A percentile compares a stretch with the other conserved stretches of the same genome.
Conservation (phyloP, 2,888 invertebrate genomes). For the Tolmerus cingulatus region DNA sequence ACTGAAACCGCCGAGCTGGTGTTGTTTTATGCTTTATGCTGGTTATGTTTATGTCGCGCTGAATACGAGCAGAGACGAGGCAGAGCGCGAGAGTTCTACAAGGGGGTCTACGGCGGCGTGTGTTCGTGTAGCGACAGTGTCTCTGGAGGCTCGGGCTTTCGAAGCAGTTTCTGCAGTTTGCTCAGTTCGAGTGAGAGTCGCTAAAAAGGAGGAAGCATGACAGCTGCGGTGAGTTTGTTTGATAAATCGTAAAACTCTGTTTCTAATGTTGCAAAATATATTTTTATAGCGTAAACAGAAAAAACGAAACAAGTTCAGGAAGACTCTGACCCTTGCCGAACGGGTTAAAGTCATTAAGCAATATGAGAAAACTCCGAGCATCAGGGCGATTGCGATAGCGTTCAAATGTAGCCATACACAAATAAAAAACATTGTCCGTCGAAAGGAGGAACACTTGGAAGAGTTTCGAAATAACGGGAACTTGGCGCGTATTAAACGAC, state of each 20-base stretch:
- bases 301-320: background rate
- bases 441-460: constrained; percentile 17
- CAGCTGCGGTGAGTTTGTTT: background rate
- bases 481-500: background rate
- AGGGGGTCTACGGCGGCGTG: background rate
- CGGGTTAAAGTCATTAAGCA: constrained; percentile 16
- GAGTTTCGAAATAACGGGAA: constrained; percentile 13
- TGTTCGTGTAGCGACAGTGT: background rate
- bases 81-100: background rate
- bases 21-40: too few species aligned
- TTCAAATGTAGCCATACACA: constrained; percentile 32
- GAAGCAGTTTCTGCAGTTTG: background rate
- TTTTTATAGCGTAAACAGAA: background rate
- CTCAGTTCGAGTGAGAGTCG: background rate
- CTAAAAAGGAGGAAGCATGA: background rate
- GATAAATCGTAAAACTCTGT: background rate
- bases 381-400: background rate
- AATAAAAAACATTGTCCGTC: constrained; percentile 36
- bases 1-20: background rate
- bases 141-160: background rate
- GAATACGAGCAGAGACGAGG: background rate
- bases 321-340: constrained; percentile 1
- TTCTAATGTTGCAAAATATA: background rate
- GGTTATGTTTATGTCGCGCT: background rate
- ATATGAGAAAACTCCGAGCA: background rate